These are phyloP conservation scores for Myopa testacea DNA, from an alignment of 2,888 invertebrate genomes.

Conservation along the genomic window DNA sequence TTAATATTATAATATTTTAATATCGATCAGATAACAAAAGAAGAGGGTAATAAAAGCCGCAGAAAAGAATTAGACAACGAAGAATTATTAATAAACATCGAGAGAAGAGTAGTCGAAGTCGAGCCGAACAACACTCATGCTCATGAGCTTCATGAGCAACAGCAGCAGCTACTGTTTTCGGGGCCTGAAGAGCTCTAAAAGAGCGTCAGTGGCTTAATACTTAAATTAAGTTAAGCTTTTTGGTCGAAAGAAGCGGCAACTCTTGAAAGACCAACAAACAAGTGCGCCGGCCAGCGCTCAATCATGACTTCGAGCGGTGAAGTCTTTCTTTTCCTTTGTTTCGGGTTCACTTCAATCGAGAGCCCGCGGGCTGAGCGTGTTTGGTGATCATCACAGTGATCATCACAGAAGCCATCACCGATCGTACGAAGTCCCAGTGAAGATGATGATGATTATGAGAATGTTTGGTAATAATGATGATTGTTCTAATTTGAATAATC, in stretches of 20 bases:
- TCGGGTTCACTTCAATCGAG: neutral
- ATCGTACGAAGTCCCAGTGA: neutral
- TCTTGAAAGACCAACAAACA: constrained; percentile 21
- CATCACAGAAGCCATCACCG: neutral
- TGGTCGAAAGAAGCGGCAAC: neutral
- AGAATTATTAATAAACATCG: neutral
- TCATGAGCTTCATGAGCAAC: neutral
- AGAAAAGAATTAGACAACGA: neutral
- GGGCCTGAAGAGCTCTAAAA: constrained; percentile 4
- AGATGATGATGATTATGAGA: neutral
- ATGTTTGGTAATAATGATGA: constrained; percentile 6
- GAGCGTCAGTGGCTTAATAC: neutral
- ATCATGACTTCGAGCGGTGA: neutral
- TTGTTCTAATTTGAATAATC: constrained; percentile 63
- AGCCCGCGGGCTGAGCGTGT: neutral
- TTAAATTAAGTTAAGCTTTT: neutral
- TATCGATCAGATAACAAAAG: constrained; percentile 4
- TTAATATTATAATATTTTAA: constrained; percentile 28
- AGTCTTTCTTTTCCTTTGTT: neutral
- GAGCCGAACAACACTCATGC: neutral
- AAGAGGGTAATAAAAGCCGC: neutral
- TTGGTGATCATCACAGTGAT: neutral
- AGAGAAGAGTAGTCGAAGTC: neutral
- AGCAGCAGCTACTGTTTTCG: constrained; percentile 32
- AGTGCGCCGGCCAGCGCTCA: constrained; percentile 5